Evolutionary conservation across 2,113 vertebrate species (phyloP), one percentile per base, ranked within the genome.

Genomic region (Falco punctatus): DNA sequence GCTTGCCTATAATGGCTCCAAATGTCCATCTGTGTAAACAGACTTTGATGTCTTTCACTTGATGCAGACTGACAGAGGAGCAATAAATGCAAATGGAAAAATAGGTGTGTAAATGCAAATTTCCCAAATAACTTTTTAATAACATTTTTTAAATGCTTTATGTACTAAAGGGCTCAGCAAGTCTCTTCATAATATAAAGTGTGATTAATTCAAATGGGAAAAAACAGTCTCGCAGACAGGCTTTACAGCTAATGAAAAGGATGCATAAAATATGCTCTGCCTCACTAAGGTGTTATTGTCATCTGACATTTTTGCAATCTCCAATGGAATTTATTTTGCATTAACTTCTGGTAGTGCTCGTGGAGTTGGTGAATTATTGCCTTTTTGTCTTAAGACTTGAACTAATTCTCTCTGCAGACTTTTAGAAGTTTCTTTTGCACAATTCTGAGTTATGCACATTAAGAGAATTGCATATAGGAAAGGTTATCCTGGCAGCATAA

Each of bases 191-290:
- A 96, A 96, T 81, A 81, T n/a, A 59, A 42, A 57, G 54, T 64
- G 78, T 92, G 88, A 96, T 96, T 95, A 96, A 96, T 94, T 86
- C 55, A 86, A 96, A 93, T 92, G 86, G 94, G 88, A 62, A 86
- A 72, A 91, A 86, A 92, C 61, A 91, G 72, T 72, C 66, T 84
- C 78, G 92, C 90, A 96, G 92, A 78, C 73, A 94, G 92, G 70
- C 83, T 92, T 95, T 93, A 48, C 86, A 90, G 83, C 77, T 97
- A 95, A 96, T 44, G 81, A 97, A 48, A 83, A 92, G 80, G 88
- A 72, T 94, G 94, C 86, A 80, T 89, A 90, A 95, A 96, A 90
- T 91, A 87, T 64, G 21, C 64, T 91, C 55, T 95, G 52, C 71
- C 75, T 97, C 73, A 46, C 75, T 51, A 30, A 92, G 64, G 93